phyloP scores from a whole-genome alignment of 1,140 invertebrate species.

The Neodiprion lecontei region DNA sequence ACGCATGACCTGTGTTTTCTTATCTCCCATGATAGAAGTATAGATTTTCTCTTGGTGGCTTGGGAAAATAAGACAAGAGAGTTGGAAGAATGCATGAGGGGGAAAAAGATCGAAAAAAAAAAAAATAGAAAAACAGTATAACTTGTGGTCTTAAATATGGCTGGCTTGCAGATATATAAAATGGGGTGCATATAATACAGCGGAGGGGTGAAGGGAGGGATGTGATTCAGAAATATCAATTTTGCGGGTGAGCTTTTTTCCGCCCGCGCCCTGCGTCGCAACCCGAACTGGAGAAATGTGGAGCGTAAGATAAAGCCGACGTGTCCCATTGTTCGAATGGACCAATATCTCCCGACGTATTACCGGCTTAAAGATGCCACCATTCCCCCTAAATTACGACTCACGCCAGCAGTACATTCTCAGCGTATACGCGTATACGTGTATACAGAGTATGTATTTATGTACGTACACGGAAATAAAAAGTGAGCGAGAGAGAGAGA shows the following conservation, averaged over 20 bases:
- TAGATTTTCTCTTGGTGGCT: background rate
- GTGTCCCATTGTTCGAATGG: conserved; percentile 7
- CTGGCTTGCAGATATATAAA: background rate
- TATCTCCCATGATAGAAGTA: no score
- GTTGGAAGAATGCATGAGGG: background rate
- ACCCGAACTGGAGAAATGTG: background rate
- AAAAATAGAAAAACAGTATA: background rate
- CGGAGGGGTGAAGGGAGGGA: background rate
- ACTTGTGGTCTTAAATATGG: background rate
- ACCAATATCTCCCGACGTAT: conserved; percentile 4
- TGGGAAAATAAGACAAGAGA: background rate
- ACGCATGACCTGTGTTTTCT: no score
- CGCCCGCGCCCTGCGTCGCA: background rate
- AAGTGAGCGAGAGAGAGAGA: background rate
- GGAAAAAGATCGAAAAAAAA: background rate
- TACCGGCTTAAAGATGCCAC: background rate
- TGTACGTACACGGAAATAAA: background rate
- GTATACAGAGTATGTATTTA: no score
- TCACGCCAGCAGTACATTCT: no score
- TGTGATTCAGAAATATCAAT: conserved; percentile 6
- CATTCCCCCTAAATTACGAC: conserved; percentile 1
- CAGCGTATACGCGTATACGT: no score
- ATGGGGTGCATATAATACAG: background rate
- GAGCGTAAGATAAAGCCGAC: background rate
- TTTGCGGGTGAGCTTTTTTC: background rate